phyloP scores from a whole-genome alignment of 2,113 vertebrate genomes.

The Callithrix jacchus region DNA sequence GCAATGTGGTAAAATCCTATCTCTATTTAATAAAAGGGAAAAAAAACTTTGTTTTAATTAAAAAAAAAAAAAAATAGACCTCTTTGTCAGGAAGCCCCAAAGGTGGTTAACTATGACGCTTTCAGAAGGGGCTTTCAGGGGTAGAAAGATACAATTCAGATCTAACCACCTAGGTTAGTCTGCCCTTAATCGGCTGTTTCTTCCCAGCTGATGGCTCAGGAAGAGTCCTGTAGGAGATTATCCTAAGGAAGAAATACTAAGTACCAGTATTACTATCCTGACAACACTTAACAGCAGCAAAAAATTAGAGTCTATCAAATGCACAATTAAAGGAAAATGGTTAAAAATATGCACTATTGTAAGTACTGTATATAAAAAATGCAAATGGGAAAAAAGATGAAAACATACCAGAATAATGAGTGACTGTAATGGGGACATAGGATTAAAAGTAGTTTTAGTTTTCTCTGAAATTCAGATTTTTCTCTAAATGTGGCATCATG shows the following conservation, averaged over 20 bases:
- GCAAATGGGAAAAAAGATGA: background rate
- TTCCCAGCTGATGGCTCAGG: background rate
- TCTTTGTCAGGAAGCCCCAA: background rate
- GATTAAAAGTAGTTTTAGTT: conserved; percentile 24
- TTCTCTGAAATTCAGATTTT: background rate
- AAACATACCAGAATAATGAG: background rate
- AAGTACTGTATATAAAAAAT: conserved; percentile 8
- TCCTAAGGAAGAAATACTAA: background rate
- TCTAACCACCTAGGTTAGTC: background rate
- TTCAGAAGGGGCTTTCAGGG: background rate
- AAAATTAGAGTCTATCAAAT: background rate
- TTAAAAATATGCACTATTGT: background rate
- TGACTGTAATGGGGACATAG: background rate
- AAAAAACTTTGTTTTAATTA: no score
- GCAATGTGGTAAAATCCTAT: no score
- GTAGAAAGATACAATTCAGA: background rate
- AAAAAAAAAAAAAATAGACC: background rate
- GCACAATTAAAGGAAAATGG: background rate
- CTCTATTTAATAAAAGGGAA: no score
- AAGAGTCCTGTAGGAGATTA: background rate
- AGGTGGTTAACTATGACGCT: background rate
- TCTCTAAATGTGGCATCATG: conserved; percentile 4
- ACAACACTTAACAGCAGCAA: background rate
- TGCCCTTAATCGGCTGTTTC: background rate
- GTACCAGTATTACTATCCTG: background rate